Percentiles rank a stretch among this genome's conserved stretches.
Evolutionary conservation across 23 tunicate genomes (phyloP).

Genomic region (Corella eumyota): DNA sequence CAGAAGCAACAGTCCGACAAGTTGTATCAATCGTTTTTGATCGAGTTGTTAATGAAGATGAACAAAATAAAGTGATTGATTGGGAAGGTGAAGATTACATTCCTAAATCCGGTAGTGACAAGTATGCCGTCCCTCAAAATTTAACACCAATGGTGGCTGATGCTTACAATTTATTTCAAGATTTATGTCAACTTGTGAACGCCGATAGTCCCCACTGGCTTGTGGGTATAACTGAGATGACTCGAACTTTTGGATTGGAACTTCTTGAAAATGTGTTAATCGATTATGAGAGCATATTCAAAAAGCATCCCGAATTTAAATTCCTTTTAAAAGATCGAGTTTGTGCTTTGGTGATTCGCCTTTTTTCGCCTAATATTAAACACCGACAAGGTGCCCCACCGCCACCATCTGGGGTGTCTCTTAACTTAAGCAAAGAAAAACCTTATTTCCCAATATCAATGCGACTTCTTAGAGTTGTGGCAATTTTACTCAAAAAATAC

Average conservation of each 20-base stretch:
- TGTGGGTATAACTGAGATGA: conserved; percentile 87
- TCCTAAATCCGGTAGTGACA: conserved; percentile 40
- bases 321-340: conserved; percentile 90
- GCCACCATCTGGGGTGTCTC: conserved; percentile 44
- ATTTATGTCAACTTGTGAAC: conserved; percentile 81
- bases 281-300: conserved; percentile 62
- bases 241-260: conserved; percentile 84
- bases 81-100: conserved; percentile 46
- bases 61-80: conserved; percentile 9
- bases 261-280: conserved; percentile 67
- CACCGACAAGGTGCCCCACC: conserved; percentile 93
- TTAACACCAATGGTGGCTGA: conserved; percentile 51
- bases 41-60: conserved; percentile 61
- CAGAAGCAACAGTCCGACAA: conserved; percentile 91
- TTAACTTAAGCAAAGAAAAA: conserved; percentile 43
- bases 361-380: conserved; percentile 93
- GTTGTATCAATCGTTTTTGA: conserved; percentile 85
- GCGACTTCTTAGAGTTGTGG: conserved; percentile 72
- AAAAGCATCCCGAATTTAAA: conserved; percentile 76
- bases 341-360: conserved; percentile 76
- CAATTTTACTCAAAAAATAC: conserved; percentile 73
- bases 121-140: conserved; percentile 49
- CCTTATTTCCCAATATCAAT: conserved; percentile 81
- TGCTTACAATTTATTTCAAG: conserved; percentile 87
- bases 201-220: conserved; percentile 87